phyloP scores from a whole-genome alignment of 2,797 vertebrate genomes.

The Mormyrops boulengeri region DNA sequence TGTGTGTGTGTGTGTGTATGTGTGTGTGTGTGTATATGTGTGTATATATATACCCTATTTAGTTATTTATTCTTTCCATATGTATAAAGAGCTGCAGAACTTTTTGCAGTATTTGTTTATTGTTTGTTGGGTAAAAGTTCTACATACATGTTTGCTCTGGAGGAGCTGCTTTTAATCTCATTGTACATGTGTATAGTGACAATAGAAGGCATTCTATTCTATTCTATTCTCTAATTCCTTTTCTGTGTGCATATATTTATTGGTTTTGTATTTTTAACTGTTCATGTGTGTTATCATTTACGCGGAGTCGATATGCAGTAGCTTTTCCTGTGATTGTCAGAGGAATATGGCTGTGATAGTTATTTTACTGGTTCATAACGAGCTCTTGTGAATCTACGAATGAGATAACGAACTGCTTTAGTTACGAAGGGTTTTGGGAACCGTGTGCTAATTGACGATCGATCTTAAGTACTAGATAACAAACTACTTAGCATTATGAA shows the following conservation, averaged over 20 bases:
- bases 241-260: neutral
- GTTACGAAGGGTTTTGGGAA: neutral
- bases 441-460: neutral
- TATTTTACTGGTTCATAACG: neutral
- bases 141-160: too few relatives aligned
- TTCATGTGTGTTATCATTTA: neutral
- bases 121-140: too few relatives aligned
- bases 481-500: neutral
- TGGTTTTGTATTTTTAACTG: neutral
- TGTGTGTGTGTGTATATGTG: too few relatives aligned
- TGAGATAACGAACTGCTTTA: neutral
- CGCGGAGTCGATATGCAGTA: neutral
- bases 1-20: too few relatives aligned
- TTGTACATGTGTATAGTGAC: too few relatives aligned
- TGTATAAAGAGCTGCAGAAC: too few relatives aligned
- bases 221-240: neutral
- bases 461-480: neutral
- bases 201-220: too few relatives aligned
- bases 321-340: neutral
- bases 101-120: too few relatives aligned
- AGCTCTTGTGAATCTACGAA: neutral
- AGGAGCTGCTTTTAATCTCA: too few relatives aligned
- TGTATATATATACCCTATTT: too few relatives aligned
- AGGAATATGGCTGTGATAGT: neutral
- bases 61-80: too few relatives aligned